Evolutionary conservation across 2,113 vertebrate species (phyloP).

Genomic region (Grus americana): DNA sequence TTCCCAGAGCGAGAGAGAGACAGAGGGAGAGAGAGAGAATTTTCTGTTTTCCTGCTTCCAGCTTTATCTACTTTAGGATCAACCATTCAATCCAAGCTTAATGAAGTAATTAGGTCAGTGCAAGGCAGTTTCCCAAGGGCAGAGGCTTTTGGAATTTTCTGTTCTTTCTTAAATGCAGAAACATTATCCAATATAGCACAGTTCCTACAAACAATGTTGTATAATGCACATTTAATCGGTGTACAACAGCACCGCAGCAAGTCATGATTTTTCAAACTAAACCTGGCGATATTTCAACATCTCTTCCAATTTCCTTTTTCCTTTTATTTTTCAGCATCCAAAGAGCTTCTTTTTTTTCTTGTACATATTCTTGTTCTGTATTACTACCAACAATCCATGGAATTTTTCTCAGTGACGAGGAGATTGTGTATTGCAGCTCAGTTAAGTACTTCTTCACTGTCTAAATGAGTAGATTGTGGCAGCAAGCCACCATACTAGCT

Average conservation of each 20-base stretch:
- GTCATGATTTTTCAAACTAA: neutral
- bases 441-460: neutral
- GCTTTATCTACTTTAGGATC: conserved; percentile 58
- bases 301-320: neutral
- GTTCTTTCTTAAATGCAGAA: conserved; percentile 33
- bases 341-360: neutral
- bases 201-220: neutral
- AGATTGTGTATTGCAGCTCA: neutral
- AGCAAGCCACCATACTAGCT: neutral
- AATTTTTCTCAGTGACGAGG: neutral
- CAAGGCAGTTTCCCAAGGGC: conserved; percentile 34
- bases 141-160: conserved; percentile 26
- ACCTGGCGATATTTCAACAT: neutral
- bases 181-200: neutral
- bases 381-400: neutral
- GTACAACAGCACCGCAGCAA: neutral
- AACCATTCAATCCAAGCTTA: conserved; percentile 57
- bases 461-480: neutral
- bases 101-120: conserved; percentile 62
- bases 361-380: neutral
- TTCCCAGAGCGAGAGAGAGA: neutral
- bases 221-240: neutral
- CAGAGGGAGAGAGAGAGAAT: neutral
- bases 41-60: conserved; percentile 41
- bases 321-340: neutral